A percentile compares a stretch with the other conserved stretches of the same genome.
These are phyloP conservation scores for Mastomys natalensis DNA, from an alignment of 2,113 vertebrate genomes.

Conservation along the genomic window DNA sequence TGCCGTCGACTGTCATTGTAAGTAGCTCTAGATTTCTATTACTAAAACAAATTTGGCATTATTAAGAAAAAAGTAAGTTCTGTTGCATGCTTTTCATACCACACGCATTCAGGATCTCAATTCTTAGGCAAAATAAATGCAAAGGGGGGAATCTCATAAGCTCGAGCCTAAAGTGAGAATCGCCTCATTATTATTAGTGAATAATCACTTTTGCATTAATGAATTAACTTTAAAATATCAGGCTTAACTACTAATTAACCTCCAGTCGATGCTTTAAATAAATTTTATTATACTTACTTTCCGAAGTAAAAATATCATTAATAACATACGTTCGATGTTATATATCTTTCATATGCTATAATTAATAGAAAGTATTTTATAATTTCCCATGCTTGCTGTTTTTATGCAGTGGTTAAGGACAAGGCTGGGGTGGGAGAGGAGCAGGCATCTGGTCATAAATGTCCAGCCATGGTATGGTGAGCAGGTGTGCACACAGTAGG, in stretches of 20 bases:
- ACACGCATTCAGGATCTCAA: background rate
- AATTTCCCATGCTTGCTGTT: constrained; percentile 48
- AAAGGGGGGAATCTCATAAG: background rate
- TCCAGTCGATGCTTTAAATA: constrained; percentile 55
- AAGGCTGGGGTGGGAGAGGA: background rate
- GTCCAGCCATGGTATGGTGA: background rate
- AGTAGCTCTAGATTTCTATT: constrained; percentile 19
- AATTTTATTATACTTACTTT: constrained; percentile 72
- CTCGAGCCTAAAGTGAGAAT: constrained; percentile 49
- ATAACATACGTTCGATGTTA: constrained; percentile 52
- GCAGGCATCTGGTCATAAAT: background rate
- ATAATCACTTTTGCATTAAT: constrained; percentile 63
- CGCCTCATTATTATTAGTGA: constrained; percentile 66
- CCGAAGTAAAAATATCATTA: constrained; percentile 75
- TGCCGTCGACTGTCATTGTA: background rate
- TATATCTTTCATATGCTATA: constrained; percentile 42
- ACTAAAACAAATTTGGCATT: background rate
- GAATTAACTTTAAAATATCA: constrained; percentile 75
- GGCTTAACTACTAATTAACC: constrained; percentile 72
- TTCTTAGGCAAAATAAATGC: constrained; percentile 37
- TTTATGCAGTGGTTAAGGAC: constrained; percentile 5
- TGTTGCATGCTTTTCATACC: background rate
- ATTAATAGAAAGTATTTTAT: constrained; percentile 57
- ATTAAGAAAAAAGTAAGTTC: background rate
- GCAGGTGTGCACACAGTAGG: background rate